Conservation (phyloP, 2,888 invertebrate species). For the Coecobrya sp. region DNA sequence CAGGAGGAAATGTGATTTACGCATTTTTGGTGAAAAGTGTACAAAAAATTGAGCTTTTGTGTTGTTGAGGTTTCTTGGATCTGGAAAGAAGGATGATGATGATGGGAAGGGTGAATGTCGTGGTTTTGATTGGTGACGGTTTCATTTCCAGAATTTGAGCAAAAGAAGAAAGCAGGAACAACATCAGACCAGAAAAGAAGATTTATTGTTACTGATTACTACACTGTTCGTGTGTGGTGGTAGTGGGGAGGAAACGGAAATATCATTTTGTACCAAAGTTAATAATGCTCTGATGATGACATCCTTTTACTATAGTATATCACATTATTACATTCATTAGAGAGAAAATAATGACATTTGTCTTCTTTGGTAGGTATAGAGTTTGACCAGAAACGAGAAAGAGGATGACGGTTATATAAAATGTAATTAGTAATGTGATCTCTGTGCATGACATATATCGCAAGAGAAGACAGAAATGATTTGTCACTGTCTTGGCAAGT, state of each 20-base stretch:
- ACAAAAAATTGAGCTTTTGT: neutral
- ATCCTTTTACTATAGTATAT: neutral
- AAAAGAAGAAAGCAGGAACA: neutral
- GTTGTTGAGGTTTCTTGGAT: neutral
- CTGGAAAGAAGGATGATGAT: neutral
- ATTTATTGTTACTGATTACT: too few relatives aligned
- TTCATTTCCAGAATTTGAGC: neutral
- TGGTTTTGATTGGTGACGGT: neutral
- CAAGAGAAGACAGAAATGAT: neutral
- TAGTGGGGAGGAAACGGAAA: neutral
- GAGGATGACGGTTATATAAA: neutral
- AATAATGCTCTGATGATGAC: neutral
- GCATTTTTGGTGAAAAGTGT: neutral
- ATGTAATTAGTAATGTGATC: neutral
- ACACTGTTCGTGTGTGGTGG: neutral
- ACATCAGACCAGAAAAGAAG: too few relatives aligned
- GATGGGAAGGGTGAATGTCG: neutral
- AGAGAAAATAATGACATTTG: neutral
- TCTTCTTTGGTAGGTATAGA: neutral
- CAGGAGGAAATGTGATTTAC: neutral
- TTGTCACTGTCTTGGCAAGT: conserved; percentile 3
- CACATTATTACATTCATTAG: conserved; percentile 1
- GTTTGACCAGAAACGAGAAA: neutral
- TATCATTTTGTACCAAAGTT: neutral
- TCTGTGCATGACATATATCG: neutral